A percentile compares a stretch with the other conserved stretches of the same genome.
Evolutionary conservation across 2,113 vertebrate species (phyloP).

Genomic region (Galeopterus variegatus): DNA sequence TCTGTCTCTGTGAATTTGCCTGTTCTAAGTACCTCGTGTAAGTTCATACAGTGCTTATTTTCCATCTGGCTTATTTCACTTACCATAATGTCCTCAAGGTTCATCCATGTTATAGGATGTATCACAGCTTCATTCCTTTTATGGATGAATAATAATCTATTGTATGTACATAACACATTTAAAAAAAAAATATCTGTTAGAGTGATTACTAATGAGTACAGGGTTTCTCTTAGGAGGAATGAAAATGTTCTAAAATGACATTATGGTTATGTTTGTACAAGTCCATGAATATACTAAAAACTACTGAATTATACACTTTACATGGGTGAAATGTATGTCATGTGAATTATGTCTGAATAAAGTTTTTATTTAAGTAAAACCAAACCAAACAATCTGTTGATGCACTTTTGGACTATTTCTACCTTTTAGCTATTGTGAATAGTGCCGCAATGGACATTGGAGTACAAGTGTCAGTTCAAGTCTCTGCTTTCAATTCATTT

Average conservation of each 20-base stretch:
- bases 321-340: too few relatives aligned
- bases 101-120: neutral
- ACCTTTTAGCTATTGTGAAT: neutral
- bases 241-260: too few relatives aligned
- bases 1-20: neutral
- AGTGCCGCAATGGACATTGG: neutral
- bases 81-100: neutral
- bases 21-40: neutral
- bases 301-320: too few relatives aligned
- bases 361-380: too few relatives aligned
- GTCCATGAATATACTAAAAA: too few relatives aligned
- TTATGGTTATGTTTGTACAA: too few relatives aligned
- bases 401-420: neutral
- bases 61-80: neutral
- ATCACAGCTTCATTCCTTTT: slow-evolving; percentile 21
- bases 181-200: too few relatives aligned
- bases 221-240: too few relatives aligned
- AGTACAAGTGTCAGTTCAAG: neutral
- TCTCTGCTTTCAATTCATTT: neutral
- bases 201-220: too few relatives aligned
- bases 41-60: neutral
- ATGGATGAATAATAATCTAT: neutral
- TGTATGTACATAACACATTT: too few relatives aligned
- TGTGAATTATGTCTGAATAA: neutral
- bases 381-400: neutral